Percentiles rank a stretch among this genome's conserved stretches.
These are phyloP conservation scores for Stigmatopora argus DNA, from an alignment of 2,113 vertebrate genomes.

Conservation along the genomic window DNA sequence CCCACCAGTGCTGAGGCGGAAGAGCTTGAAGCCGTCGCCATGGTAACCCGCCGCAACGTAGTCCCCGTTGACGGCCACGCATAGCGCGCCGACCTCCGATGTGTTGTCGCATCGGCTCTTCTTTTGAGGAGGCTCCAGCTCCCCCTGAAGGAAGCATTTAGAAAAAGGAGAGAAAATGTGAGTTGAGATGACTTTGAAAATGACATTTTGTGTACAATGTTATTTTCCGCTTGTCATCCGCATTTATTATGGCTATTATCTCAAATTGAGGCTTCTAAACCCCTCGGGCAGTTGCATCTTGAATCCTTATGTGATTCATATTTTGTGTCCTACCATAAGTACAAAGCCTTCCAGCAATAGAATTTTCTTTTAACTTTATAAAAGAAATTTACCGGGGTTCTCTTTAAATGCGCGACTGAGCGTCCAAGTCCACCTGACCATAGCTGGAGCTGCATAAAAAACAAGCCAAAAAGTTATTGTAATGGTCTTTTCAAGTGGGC, in stretches of 20 bases:
- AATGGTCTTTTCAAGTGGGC: neutral
- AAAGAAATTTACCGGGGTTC: conserved; percentile 37
- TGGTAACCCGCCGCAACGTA: conserved; percentile 75
- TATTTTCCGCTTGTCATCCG: too few relatives aligned
- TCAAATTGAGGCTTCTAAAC: too few relatives aligned
- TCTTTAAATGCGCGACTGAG: conserved; percentile 47
- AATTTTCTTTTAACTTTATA: neutral
- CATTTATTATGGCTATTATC: too few relatives aligned
- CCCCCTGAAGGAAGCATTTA: neutral
- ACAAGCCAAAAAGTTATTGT: neutral
- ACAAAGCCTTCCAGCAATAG: too few relatives aligned
- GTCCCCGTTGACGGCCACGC: conserved; percentile 63
- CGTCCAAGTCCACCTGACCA: conserved; percentile 80
- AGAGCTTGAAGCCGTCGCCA: conserved; percentile 69
- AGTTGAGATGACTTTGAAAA: neutral
- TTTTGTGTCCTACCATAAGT: too few relatives aligned
- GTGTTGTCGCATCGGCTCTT: conserved; percentile 9
- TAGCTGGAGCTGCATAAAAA: conserved; percentile 72
- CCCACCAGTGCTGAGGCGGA: conserved; percentile 69
- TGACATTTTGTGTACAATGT: too few relatives aligned
- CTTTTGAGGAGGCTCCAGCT: conserved; percentile 38
- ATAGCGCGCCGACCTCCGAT: conserved; percentile 66
- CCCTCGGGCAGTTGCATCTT: too few relatives aligned
- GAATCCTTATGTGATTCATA: too few relatives aligned
- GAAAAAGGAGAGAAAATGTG: neutral